Conservation (phyloP, 2,113 vertebrate genomes). For the Melanocharis versteri region DNA sequence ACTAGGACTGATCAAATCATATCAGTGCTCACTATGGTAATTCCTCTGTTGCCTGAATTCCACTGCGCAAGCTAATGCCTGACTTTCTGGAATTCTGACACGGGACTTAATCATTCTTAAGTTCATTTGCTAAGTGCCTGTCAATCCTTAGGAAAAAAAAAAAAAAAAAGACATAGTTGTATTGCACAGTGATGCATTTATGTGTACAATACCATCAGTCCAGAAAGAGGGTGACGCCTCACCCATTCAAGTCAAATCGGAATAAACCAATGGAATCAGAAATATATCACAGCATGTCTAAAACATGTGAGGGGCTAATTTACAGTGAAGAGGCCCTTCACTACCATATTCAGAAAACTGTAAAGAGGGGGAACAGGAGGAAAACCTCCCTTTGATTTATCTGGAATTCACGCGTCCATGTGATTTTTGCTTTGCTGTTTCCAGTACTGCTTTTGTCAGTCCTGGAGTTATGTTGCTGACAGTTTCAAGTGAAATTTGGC, state of each 20-base stretch:
- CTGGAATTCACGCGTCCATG: not conserved
- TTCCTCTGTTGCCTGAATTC: not conserved
- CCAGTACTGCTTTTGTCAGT: not conserved
- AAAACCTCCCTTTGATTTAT: not conserved
- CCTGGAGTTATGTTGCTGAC: not conserved
- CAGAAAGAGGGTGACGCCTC: not conserved
- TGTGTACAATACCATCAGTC: not conserved
- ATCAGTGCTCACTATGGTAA: not conserved
- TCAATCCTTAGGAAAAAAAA: not conserved
- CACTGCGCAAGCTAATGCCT: not conserved
- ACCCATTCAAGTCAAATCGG: not conserved
- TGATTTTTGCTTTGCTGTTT: not conserved
- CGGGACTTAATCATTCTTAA: not conserved
- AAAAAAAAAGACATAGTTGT: fast-evolving
- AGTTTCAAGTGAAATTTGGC: not conserved
- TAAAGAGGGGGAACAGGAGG: not conserved
- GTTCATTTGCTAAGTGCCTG: not conserved
- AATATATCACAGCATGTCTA: not conserved
- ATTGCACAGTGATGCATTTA: not conserved
- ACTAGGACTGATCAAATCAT: not conserved
- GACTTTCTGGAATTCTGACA: not conserved
- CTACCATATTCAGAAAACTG: not conserved
- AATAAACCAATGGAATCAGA: not conserved
- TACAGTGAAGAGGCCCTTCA: not conserved
- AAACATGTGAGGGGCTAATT: not conserved